These are phyloP conservation scores for Drosophila infuscata DNA, from an alignment of 2,888 invertebrate species.

Conservation along the genomic window DNA sequence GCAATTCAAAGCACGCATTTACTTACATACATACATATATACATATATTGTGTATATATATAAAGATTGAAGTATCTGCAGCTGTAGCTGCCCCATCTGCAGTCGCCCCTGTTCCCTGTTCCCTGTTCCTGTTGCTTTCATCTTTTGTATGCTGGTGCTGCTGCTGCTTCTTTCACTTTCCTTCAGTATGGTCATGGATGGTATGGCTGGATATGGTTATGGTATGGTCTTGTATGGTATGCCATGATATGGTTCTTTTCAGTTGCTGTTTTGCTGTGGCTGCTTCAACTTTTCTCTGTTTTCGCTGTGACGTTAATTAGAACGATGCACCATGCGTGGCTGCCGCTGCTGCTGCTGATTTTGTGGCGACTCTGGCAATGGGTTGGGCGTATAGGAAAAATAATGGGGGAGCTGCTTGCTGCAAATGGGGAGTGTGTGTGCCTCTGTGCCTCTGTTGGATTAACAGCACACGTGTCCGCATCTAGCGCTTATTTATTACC, in stretches of 20 bases:
- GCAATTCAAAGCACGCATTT: conserved; percentile 35
- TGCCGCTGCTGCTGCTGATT: conserved; percentile 38
- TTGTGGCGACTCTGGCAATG: conserved; percentile 16
- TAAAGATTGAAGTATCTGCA: conserved; percentile 47
- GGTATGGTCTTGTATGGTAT: conserved; percentile 31
- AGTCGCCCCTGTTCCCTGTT: neutral
- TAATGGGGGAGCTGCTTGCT: conserved; percentile 1
- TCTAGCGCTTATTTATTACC: conserved; percentile 76
- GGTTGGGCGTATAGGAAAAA: conserved; percentile 9
- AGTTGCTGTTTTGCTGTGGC: conserved; percentile 28
- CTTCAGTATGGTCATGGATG: conserved; percentile 31
- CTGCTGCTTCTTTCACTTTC: conserved; percentile 46
- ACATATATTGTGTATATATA: conserved; percentile 6
- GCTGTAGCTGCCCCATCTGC: conserved; percentile 48
- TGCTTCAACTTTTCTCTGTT: conserved; percentile 35
- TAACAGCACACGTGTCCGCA: conserved; percentile 78
- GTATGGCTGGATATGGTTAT: conserved; percentile 14
- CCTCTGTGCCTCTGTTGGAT: conserved; percentile 49
- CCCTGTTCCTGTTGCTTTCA: conserved; percentile 51
- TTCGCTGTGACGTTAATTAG: conserved; percentile 75
- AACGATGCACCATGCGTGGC: conserved; percentile 73
- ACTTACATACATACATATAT: conserved; percentile 13
- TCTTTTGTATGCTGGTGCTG: conserved; percentile 60
- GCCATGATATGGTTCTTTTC: conserved; percentile 31
- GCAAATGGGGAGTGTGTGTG: neutral